These are phyloP conservation scores for Eclectus roratus DNA, from an alignment of 2,113 vertebrate species.

Conservation along the genomic window DNA sequence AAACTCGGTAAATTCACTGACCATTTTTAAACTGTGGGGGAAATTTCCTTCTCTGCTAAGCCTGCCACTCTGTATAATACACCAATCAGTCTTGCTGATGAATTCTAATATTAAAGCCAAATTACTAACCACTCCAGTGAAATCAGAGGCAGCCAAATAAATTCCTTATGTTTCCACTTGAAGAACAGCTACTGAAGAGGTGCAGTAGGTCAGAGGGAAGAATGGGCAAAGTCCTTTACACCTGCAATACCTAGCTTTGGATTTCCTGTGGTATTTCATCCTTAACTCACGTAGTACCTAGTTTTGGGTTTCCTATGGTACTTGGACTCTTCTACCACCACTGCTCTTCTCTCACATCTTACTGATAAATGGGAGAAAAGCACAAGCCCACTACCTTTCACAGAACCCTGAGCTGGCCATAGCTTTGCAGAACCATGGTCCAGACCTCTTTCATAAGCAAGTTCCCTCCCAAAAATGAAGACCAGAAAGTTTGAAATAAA, in stretches of 20 bases:
- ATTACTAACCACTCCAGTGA: conserved; percentile 33
- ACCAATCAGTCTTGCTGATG: conserved; percentile 35
- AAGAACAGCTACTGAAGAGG: not conserved
- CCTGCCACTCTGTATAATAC: conserved; percentile 9
- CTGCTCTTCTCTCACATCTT: not conserved
- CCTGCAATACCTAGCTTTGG: not conserved
- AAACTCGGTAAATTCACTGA: not conserved
- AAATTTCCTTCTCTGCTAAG: conserved; percentile 41
- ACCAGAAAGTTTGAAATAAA: not conserved
- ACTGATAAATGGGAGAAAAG: not conserved
- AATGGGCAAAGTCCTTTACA: not conserved
- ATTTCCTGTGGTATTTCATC: not conserved
- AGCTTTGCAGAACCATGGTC: not conserved
- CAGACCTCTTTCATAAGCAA: not conserved
- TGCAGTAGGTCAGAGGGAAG: not conserved
- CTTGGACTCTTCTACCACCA: not conserved
- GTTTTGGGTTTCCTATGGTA: not conserved
- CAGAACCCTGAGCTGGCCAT: not conserved
- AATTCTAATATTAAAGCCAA: conserved; percentile 50
- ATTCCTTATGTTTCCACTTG: not conserved
- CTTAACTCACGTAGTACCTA: not conserved
- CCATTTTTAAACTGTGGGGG: conserved; percentile 14
- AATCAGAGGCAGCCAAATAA: not conserved
- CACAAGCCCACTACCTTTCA: not conserved
- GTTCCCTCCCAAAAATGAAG: not conserved